Evolutionary conservation across 2,113 vertebrate genomes (phyloP).

Genomic region (Hydropotes inermis): DNA sequence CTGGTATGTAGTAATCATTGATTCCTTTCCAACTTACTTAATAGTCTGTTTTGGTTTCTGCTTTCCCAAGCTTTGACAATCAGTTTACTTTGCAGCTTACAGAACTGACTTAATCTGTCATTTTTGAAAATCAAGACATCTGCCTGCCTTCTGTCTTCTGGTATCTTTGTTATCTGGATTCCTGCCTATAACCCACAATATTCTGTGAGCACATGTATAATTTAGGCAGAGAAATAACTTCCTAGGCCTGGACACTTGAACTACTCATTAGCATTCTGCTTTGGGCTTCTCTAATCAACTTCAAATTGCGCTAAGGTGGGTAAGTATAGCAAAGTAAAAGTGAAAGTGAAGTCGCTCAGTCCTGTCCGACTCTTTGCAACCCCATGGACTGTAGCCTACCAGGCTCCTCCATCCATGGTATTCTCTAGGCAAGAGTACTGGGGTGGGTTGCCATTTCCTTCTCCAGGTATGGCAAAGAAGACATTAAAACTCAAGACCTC

Average conservation of each 20-base stretch:
- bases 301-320: not conserved
- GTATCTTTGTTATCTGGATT: constrained; percentile 25
- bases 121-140: constrained; percentile 38
- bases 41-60: not conserved
- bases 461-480: not conserved
- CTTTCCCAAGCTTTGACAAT: not conserved
- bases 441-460: too few species aligned
- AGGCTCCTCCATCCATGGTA: too few species aligned
- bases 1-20: not conserved
- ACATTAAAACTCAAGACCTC: not conserved
- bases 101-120: constrained; percentile 24
- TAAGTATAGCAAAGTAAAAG: not conserved
- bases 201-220: not conserved
- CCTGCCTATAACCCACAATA: not conserved
- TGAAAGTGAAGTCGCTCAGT: too few species aligned
- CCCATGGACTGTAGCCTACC: too few species aligned
- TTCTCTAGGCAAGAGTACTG: too few species aligned
- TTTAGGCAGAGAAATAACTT: not conserved
- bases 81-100: constrained; percentile 7
- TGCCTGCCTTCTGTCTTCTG: constrained; percentile 37
- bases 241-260: not conserved
- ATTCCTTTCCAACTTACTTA: not conserved
- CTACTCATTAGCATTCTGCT: not conserved
- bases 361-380: too few species aligned
- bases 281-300: not conserved